Evolutionary conservation across 2,888 invertebrate species (phyloP), one percentile per base, ranked within the genome.

Genomic region (Stenichneumon culpator): DNA sequence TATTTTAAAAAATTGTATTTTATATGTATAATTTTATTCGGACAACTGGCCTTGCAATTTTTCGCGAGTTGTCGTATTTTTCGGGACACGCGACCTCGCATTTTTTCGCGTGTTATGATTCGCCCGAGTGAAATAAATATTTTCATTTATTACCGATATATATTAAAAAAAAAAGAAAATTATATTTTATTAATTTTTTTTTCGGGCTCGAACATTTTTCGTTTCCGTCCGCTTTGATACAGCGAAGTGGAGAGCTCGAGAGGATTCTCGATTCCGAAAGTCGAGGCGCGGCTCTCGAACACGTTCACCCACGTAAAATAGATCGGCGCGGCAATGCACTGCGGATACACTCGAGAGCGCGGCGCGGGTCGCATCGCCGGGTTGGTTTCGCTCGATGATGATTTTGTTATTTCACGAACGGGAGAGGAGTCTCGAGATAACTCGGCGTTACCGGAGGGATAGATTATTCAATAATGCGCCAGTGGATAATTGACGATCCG

Each of bases 401-500:
- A 80, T 84, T 84, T 68, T 68, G 54, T 77, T 72, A 75, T 28
- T 25, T 22, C 57, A 9, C 11, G 67, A 47, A 0, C 47, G 19
- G 19, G 28, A 57, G 57, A 65, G 14, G n/a, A 57, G 63, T 22
- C 16, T 67, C 47, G 19, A 19, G 57, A 68, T 16, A 39, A 22
- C 73, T 19, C 79, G 50, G 70, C 36, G 22, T 47, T 39, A 28
- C 36, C 11, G 54, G 57, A 54, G 50, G 50, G 65, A 77, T 73
- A 67, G 70, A 72, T 81, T 67, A 68, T 60, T 79, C 57, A 60
- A 77, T 78, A 72, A 79, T 50, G 67, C 79, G 54, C 52, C 77
- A 65, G 72, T 80, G 54, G 57, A 57, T 80, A 83, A 83, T 79
- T 65, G 70, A 75, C 70, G 32, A 84, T 73, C 80, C 32, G 28